Evolutionary conservation across 2,797 vertebrate species (phyloP).

Genomic region (Tamandua tetradactyla): DNA sequence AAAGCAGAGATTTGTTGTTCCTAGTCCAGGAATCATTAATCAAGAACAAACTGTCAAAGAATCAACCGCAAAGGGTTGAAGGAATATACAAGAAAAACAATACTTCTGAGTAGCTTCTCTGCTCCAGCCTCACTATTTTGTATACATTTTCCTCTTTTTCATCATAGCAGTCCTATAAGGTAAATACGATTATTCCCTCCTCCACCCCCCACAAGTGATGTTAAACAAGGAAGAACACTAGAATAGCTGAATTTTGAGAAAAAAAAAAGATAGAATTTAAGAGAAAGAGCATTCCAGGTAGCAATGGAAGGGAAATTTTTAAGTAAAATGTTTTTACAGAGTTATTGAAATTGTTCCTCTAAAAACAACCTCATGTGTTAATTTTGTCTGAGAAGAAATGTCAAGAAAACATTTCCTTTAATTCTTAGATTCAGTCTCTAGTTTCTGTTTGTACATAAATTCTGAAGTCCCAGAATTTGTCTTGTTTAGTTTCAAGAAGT

Average conservation of each 20-base stretch:
- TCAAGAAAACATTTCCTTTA: slow-evolving; percentile 72
- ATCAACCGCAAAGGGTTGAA: background rate
- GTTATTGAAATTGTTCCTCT: slow-evolving; percentile 47
- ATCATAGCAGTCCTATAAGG: background rate
- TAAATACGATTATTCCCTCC: background rate
- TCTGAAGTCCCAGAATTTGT: slow-evolving; percentile 31
- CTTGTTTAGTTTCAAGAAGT: slow-evolving; percentile 26
- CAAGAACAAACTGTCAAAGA: background rate
- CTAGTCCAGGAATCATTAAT: background rate
- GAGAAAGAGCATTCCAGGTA: slow-evolving; percentile 54
- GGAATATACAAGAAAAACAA: background rate
- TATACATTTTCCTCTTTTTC: background rate
- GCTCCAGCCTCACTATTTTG: background rate
- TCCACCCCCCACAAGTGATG: background rate
- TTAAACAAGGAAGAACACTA: background rate
- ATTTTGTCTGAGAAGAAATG: slow-evolving; percentile 75
- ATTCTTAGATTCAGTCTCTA: slow-evolving; percentile 24
- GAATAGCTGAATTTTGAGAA: background rate
- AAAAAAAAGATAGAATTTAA: background rate
- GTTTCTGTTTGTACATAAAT: slow-evolving; percentile 24
- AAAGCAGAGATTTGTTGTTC: background rate
- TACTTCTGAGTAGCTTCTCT: background rate
- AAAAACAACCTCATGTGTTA: slow-evolving; percentile 48
- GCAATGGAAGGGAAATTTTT: slow-evolving; percentile 5
- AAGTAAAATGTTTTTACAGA: slow-evolving; percentile 53